Evolutionary conservation across 2,797 vertebrate species (phyloP).

Genomic region (Sebastiscus tertius): DNA sequence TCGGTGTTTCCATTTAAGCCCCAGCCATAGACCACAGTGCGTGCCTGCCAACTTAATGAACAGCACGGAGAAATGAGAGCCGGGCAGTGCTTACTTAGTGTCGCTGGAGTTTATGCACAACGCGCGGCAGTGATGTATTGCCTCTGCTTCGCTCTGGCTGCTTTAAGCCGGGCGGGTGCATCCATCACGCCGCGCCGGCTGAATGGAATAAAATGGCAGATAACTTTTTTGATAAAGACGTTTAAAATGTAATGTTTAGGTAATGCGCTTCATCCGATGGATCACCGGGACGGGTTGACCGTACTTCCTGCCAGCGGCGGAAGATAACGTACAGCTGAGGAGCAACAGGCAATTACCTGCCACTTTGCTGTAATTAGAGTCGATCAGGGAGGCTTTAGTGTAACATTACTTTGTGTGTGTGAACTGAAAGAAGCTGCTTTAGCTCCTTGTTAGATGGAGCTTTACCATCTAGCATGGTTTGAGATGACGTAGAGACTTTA

Average conservation of each 20-base stretch:
- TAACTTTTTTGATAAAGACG: constrained; percentile 62
- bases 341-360: constrained; percentile 78
- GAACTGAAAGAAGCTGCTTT: background rate
- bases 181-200: constrained; percentile 59
- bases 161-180: constrained; percentile 43
- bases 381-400: constrained; percentile 36
- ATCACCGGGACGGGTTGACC: constrained; percentile 58
- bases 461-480: background rate
- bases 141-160: constrained; percentile 28
- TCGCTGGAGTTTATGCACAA: constrained; percentile 54
- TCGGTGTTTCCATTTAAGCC: constrained; percentile 15
- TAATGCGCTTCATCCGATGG: constrained; percentile 70
- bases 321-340: constrained; percentile 59
- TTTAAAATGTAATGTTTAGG: constrained; percentile 70
- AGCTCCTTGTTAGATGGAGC: background rate
- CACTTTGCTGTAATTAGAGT: constrained; percentile 79
- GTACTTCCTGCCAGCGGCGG: constrained; percentile 8
- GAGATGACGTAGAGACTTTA: background rate
- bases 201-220: constrained; percentile 57
- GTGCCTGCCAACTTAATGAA: constrained; percentile 49
- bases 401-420: background rate
- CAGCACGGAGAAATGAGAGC: constrained; percentile 37
- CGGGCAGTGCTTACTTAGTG: constrained; percentile 56
- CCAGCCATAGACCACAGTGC: constrained; percentile 6
- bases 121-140: constrained; percentile 65